Conservation (phyloP, 2,888 invertebrate genomes). For the Automeris io region DNA sequence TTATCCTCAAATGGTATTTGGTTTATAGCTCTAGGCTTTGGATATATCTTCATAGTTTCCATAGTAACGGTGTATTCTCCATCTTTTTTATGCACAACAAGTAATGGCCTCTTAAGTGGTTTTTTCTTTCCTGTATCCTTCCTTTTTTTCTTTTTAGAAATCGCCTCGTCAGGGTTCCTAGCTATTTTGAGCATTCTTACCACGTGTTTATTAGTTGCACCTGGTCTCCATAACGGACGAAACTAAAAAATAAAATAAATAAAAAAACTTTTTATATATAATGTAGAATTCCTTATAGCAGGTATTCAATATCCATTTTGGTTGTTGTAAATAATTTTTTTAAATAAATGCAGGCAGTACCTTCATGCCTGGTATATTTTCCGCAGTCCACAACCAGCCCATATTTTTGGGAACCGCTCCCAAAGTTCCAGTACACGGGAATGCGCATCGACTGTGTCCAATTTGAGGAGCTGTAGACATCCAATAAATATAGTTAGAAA, state of each 20-base stretch:
- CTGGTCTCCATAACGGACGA: constrained; percentile 64
- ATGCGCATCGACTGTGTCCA: constrained; percentile 55
- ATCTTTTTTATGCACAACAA: constrained; percentile 57
- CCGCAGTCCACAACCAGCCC: constrained; percentile 72
- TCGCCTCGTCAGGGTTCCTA: constrained; percentile 45
- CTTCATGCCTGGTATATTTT: constrained; percentile 57
- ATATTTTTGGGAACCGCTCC: constrained; percentile 56
- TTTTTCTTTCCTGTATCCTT: constrained; percentile 41
- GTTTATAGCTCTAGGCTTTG: constrained; percentile 46
- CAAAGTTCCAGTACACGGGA: constrained; percentile 48
- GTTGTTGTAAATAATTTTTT: too few species aligned
- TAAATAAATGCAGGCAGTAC: too few species aligned
- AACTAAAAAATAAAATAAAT: constrained; percentile 48
- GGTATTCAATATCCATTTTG: too few species aligned
- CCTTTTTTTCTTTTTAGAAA: constrained; percentile 52
- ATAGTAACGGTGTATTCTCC: constrained; percentile 64
- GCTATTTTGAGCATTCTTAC: constrained; percentile 53
- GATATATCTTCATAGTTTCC: constrained; percentile 61
- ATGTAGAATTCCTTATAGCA: too few species aligned
- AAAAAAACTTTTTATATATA: too few species aligned
- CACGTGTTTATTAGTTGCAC: constrained; percentile 60
- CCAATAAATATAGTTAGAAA: constrained; percentile 4
- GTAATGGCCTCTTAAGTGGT: constrained; percentile 52
- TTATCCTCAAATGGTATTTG: constrained; percentile 67
- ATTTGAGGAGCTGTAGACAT: constrained; percentile 54